A percentile compares a stretch with the other conserved stretches of the same genome.
Conservation (phyloP, 1,140 invertebrate species). For the Ceratina japonica region DNA sequence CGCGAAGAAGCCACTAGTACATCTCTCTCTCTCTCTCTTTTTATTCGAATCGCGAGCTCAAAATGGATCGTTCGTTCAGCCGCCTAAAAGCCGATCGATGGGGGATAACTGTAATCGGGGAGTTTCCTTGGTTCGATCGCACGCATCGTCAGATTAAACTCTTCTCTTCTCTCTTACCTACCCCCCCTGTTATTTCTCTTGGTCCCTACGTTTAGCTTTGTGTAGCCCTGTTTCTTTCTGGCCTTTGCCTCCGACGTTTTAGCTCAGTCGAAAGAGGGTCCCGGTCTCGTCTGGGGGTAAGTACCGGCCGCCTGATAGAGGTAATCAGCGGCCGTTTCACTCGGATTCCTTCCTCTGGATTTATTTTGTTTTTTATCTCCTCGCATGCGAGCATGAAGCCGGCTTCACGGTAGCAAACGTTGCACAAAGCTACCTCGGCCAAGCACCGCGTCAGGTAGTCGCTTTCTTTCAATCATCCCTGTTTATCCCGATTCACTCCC, state of each 20-base stretch:
- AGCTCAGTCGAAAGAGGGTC: not conserved
- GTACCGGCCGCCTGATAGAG: not conserved
- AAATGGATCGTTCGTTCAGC: constrained; percentile 8
- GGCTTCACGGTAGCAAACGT: constrained; percentile 35
- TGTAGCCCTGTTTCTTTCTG: not conserved
- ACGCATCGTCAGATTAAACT: not conserved
- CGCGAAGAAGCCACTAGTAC: not conserved
- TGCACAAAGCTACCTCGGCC: constrained; percentile 25
- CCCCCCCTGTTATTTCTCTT: too few species aligned
- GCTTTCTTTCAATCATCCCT: constrained; percentile 16
- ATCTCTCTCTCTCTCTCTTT: constrained; percentile 4
- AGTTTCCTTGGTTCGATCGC: constrained; percentile 20
- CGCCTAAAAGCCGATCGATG: constrained; percentile 30
- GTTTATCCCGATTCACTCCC: not conserved
- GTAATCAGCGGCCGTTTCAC: not conserved
- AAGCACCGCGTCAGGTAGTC: constrained; percentile 20
- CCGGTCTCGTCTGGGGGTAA: not conserved
- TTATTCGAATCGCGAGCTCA: constrained; percentile 10
- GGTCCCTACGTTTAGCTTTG: not conserved
- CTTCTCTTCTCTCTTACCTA: too few species aligned
- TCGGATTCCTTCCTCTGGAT: not conserved
- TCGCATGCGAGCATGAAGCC: constrained; percentile 45
- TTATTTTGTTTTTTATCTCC: constrained; percentile 7
- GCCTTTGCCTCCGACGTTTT: not conserved
- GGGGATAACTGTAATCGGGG: not conserved